Evolutionary conservation across 1,140 invertebrate genomes (phyloP).

Genomic region (Drosophila hydei): DNA sequence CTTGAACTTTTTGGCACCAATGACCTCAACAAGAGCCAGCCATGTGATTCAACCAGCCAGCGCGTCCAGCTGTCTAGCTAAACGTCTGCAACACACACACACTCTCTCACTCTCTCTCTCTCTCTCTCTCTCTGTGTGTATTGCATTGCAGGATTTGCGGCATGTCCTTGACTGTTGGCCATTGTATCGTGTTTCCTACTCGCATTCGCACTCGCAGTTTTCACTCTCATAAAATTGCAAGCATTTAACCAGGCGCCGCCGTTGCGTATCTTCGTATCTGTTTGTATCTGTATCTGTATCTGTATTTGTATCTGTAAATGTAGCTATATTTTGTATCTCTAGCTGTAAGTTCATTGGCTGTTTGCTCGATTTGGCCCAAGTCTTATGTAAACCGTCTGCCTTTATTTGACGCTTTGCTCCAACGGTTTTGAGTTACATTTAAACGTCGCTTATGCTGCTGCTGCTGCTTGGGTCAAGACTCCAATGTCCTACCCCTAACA

Average conservation of each 20-base stretch:
- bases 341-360: slow-evolving; percentile 63
- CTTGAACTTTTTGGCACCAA: slow-evolving; percentile 58
- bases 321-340: slow-evolving; percentile 13
- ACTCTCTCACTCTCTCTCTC: background rate
- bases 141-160: slow-evolving; percentile 51
- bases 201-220: slow-evolving; percentile 50
- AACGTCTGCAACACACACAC: background rate
- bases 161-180: slow-evolving; percentile 77
- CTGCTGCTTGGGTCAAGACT: slow-evolving; percentile 14
- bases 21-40: slow-evolving; percentile 44
- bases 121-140: background rate
- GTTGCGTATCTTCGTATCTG: too few species aligned
- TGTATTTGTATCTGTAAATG: slow-evolving; percentile 21
- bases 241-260: background rate
- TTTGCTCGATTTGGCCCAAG: slow-evolving; percentile 37
- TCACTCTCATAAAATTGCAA: slow-evolving; percentile 77
- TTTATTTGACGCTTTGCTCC: slow-evolving; percentile 23
- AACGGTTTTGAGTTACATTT: slow-evolving; percentile 39
- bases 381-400: slow-evolving; percentile 72
- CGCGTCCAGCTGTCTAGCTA: slow-evolving; percentile 33
- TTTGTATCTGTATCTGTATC: slow-evolving; percentile 14
- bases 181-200: slow-evolving; percentile 64
- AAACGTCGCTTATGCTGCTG: slow-evolving; percentile 17
- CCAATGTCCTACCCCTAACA: background rate
- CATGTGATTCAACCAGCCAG: slow-evolving; percentile 18